phyloP scores from a whole-genome alignment of 2,888 invertebrate species.

The Nematopogon swammerdamellus region DNA sequence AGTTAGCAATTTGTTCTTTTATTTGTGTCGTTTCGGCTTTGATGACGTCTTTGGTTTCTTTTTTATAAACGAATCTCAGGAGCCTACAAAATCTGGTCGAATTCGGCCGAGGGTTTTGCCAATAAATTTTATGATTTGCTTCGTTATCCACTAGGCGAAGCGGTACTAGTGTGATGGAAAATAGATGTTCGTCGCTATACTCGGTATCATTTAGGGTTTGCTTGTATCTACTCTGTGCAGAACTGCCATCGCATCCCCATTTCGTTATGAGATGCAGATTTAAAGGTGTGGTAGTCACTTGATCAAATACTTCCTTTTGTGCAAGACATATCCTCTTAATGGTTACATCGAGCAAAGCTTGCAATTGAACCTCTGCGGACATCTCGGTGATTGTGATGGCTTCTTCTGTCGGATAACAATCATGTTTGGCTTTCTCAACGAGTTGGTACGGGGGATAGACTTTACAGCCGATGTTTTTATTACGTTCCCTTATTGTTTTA shows the following conservation, averaged over 20 bases:
- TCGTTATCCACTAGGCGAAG: slow-evolving; percentile 2
- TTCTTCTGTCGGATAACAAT: too few species aligned
- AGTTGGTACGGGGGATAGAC: too few species aligned
- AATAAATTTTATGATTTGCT: slow-evolving; percentile 1
- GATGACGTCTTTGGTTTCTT: slow-evolving; percentile 1
- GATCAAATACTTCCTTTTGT: too few species aligned
- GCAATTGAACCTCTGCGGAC: too few species aligned
- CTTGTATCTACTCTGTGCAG: slow-evolving; percentile 9
- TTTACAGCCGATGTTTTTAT: too few species aligned
- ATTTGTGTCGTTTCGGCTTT: slow-evolving; percentile 6
- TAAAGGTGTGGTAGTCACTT: not conserved
- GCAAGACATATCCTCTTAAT: too few species aligned
- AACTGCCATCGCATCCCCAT: slow-evolving; percentile 11
- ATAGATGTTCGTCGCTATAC: slow-evolving; percentile 5
- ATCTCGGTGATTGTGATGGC: too few species aligned
- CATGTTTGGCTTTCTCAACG: too few species aligned
- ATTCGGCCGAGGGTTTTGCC: slow-evolving; percentile 10
- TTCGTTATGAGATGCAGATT: slow-evolving; percentile 5
- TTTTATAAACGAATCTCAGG: slow-evolving; percentile 3
- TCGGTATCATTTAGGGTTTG: slow-evolving; percentile 6
- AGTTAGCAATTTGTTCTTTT: not conserved
- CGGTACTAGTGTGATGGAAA: slow-evolving; percentile 8
- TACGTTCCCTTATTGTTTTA: too few species aligned
- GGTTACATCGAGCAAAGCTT: too few species aligned
- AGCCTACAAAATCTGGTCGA: slow-evolving; percentile 10